Evolutionary conservation across 2,888 invertebrate species (phyloP).

Genomic region (Drosophila testacea): DNA sequence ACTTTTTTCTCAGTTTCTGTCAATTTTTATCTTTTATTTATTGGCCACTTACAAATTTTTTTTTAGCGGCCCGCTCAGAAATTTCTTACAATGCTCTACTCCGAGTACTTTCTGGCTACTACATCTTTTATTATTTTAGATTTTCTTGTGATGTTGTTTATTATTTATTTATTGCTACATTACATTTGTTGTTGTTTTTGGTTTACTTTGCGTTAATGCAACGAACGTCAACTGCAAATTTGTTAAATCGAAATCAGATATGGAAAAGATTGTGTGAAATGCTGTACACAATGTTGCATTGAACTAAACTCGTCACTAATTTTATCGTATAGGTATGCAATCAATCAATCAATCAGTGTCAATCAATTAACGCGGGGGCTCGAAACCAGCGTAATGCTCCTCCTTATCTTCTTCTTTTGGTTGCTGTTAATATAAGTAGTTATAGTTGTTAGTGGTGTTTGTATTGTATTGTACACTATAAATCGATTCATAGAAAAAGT

Average conservation of each 20-base stretch:
- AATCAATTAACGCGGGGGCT: slow-evolving; percentile 40
- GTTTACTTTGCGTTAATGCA: slow-evolving; percentile 47
- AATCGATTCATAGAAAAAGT: slow-evolving; percentile 80
- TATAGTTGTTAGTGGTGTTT: slow-evolving; percentile 38
- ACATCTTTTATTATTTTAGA: slow-evolving; percentile 5
- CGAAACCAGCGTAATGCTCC: slow-evolving; percentile 28
- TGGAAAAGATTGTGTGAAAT: slow-evolving; percentile 55
- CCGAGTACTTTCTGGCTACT: slow-evolving; percentile 23
- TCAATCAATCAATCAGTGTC: slow-evolving; percentile 17
- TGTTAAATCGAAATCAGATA: slow-evolving; percentile 40
- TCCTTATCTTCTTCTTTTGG: background rate
- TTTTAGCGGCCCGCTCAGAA: slow-evolving; percentile 23
- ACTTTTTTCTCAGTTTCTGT: slow-evolving; percentile 31
- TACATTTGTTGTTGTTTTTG: slow-evolving; percentile 38
- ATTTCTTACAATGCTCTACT: slow-evolving; percentile 19
- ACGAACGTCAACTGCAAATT: slow-evolving; percentile 63
- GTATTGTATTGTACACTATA: slow-evolving; percentile 71
- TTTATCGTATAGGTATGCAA: slow-evolving; percentile 40
- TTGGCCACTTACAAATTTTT: slow-evolving; percentile 40
- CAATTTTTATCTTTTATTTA: slow-evolving; percentile 1
- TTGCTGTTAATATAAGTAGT: slow-evolving; percentile 18
- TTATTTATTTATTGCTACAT: slow-evolving; percentile 38
- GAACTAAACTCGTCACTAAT: slow-evolving; percentile 48
- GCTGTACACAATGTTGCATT: slow-evolving; percentile 55
- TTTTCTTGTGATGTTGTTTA: slow-evolving; percentile 42